These are phyloP conservation scores for Gorsachius goisagi DNA, from an alignment of 2,113 vertebrate species.

Conservation along the genomic window DNA sequence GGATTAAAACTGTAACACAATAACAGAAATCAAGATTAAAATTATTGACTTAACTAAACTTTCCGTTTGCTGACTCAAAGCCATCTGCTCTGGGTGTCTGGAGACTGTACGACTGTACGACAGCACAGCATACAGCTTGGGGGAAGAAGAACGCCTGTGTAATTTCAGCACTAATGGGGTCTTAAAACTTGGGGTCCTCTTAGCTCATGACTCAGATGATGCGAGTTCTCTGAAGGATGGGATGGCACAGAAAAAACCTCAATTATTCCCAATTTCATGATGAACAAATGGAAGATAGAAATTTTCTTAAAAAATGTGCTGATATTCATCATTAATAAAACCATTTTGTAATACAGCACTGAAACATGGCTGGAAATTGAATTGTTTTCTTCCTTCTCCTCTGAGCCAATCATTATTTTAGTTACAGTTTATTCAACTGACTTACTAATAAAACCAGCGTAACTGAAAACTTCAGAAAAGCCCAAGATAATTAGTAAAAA, in stretches of 20 bases:
- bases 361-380: background rate
- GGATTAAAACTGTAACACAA: background rate
- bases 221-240: background rate
- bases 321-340: background rate
- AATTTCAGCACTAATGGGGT: background rate
- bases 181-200: background rate
- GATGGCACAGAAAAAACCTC: background rate
- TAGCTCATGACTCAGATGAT: background rate
- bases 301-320: background rate
- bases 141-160: background rate
- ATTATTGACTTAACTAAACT: background rate
- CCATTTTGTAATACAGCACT: background rate
- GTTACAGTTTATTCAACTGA: background rate
- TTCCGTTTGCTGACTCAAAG: background rate
- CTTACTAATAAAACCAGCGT: background rate
- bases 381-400: background rate
- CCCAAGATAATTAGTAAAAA: background rate
- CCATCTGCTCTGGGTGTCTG: background rate
- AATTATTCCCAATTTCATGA: background rate
- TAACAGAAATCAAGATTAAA: background rate
- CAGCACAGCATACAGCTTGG: background rate
- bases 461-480: background rate
- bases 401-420: background rate
- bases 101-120: background rate
- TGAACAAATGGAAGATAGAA: background rate